These are phyloP conservation scores for Pterocles orientalis DNA, from an alignment of 2,113 vertebrate genomes.

Conservation along the genomic window DNA sequence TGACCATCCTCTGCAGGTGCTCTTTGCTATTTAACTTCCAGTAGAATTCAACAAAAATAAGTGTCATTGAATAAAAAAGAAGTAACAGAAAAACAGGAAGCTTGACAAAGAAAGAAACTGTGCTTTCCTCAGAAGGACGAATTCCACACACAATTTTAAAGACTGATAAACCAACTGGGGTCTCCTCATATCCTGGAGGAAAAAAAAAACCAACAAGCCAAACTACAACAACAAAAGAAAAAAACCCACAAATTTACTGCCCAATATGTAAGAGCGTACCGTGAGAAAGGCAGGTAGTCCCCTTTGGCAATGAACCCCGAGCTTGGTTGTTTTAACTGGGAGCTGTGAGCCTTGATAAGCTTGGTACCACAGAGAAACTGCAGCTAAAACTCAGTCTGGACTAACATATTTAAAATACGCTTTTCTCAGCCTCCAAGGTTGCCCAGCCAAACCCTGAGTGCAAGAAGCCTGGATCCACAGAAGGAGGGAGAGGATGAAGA, in stretches of 20 bases:
- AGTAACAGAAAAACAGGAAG: neutral
- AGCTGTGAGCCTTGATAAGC: neutral
- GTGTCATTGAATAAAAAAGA: neutral
- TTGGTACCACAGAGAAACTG: neutral
- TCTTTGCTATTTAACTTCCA: neutral
- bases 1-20: neutral
- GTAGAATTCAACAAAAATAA: neutral
- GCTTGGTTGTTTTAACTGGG: neutral
- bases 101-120: neutral
- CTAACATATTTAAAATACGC: accelerated
- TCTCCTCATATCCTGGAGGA: neutral
- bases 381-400: neutral
- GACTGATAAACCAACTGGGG: neutral
- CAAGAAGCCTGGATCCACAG: neutral
- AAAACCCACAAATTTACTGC: neutral
- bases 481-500: neutral
- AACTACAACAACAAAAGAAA: neutral
- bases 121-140: neutral
- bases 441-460: neutral
- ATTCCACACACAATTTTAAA: neutral
- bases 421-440: neutral
- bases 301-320: accelerated
- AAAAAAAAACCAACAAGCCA: accelerated
- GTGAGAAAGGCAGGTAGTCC: neutral
- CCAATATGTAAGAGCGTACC: neutral